Percentiles rank a stretch among this genome's conserved stretches.
phyloP scores from a whole-genome alignment of 2,797 vertebrate genomes.

The Allobates femoralis region DNA sequence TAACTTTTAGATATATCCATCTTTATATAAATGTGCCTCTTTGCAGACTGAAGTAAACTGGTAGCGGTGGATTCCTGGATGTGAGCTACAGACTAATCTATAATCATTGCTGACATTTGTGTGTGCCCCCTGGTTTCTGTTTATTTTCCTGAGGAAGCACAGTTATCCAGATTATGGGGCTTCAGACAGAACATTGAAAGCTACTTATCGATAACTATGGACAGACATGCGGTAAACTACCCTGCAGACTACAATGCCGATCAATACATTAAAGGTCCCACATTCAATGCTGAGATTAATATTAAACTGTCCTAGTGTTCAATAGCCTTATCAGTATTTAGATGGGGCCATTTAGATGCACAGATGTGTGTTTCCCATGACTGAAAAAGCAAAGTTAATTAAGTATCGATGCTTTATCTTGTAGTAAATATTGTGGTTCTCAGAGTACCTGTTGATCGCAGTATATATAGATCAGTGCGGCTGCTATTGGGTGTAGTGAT shows the following conservation, averaged over 20 bases:
- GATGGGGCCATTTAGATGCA: neutral
- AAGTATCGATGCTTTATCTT: neutral
- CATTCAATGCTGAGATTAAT: slow-evolving; percentile 35
- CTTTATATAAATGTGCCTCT: slow-evolving; percentile 5
- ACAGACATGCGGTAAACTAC: slow-evolving; percentile 11
- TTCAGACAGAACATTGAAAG: slow-evolving; percentile 41
- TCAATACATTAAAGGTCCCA: slow-evolving; percentile 52
- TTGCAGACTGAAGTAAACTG: neutral
- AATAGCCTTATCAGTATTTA: slow-evolving; percentile 5
- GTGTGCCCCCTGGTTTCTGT: slow-evolving; percentile 34
- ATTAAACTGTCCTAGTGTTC: neutral
- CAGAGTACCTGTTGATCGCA: neutral
- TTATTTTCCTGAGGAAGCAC: slow-evolving; percentile 39
- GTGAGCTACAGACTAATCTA: slow-evolving; percentile 30
- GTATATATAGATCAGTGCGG: neutral
- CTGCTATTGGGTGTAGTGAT: neutral
- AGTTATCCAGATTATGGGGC: slow-evolving; percentile 44
- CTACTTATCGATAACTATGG: slow-evolving; percentile 43
- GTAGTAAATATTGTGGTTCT: neutral
- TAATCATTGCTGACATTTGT: slow-evolving; percentile 56
- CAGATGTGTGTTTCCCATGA: neutral
- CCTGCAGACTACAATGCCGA: slow-evolving; percentile 34
- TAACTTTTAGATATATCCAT: neutral
- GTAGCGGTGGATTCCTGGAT: slow-evolving; percentile 16
- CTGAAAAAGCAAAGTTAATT: neutral